Evolutionary conservation across 2,113 vertebrate genomes (phyloP).

Genomic region (Pongo pygmaeus): DNA sequence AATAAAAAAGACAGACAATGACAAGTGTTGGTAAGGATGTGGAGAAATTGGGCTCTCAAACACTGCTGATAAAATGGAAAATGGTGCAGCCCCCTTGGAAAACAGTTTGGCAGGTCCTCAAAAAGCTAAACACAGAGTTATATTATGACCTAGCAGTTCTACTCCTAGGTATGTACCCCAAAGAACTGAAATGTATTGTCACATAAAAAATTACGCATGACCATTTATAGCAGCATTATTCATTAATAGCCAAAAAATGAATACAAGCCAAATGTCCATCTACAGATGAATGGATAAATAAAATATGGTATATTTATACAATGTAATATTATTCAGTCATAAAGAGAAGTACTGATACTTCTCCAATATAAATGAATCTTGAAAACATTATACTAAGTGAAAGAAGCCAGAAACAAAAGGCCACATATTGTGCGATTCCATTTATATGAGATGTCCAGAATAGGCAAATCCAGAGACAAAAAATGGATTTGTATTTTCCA

Average conservation of each 20-base stretch:
- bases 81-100: neutral
- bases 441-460: neutral
- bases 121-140: neutral
- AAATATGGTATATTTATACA: neutral
- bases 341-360: neutral
- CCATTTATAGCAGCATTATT: neutral
- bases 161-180: neutral
- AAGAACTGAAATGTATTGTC: neutral
- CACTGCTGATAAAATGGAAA: neutral
- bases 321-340: neutral
- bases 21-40: neutral
- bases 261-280: neutral
- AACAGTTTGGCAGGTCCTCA: neutral
- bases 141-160: neutral
- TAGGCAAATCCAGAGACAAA: neutral
- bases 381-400: neutral
- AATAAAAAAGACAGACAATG: neutral
- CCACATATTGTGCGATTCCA: neutral
- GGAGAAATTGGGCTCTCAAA: neutral
- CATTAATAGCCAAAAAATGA: neutral
- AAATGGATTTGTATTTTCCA: neutral
- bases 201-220: neutral
- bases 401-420: neutral
- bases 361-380: neutral
- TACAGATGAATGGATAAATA: neutral